Conservation (phyloP, 2,797 vertebrate species). For the Catostomus latipinnis region DNA sequence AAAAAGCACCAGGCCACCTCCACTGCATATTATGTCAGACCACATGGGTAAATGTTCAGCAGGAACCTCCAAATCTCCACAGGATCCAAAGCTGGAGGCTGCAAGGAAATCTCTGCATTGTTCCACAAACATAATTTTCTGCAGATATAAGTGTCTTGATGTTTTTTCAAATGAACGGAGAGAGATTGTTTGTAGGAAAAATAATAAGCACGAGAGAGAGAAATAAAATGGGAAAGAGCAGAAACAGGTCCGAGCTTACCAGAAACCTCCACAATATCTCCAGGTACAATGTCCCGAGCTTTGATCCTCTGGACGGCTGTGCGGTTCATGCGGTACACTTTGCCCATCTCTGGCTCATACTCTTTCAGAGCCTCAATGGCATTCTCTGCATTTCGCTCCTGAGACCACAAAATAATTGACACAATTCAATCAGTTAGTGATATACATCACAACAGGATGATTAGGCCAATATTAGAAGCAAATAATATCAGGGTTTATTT, state of each 20-base stretch:
- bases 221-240: not conserved
- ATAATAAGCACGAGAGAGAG: not conserved
- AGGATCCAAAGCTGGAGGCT: constrained; percentile 1
- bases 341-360: constrained; percentile 98
- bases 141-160: not conserved
- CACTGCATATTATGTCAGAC: constrained; percentile 11
- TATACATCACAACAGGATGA: not conserved
- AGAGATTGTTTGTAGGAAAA: no score
- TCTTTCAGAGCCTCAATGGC: constrained; percentile 97
- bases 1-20: not conserved
- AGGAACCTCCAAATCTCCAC: constrained; percentile 18
- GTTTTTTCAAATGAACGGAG: not conserved
- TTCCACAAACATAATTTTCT: constrained; percentile 6
- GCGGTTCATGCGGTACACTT: constrained; percentile 92
- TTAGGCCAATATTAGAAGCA: not conserved
- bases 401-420: constrained; percentile 17
- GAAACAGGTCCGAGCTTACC: constrained; percentile 70
- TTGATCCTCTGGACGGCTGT: constrained; percentile 92
- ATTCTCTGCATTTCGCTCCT: constrained; percentile 95
- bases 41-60: constrained; percentile 9
- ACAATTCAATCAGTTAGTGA: not conserved
- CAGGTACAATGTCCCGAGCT: constrained; percentile 92
- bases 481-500: not conserved
- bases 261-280: constrained; percentile 97
- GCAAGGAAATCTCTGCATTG: not conserved